phyloP scores from a whole-genome alignment of 2,113 vertebrate species.

The Phaethon lepturus region DNA sequence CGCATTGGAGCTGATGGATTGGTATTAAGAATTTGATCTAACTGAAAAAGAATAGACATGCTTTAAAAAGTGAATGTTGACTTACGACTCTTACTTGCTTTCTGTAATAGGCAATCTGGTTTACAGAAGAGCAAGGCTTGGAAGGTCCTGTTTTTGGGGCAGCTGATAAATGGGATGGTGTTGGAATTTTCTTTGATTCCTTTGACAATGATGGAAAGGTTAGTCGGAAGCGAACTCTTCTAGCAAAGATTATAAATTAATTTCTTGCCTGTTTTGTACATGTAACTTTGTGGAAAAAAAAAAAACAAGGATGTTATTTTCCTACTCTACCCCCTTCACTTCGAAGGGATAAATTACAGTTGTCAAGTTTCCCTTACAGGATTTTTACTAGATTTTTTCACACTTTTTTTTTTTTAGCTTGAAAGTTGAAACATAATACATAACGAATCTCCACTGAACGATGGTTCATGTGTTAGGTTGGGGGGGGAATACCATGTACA shows the following conservation, averaged over 20 bases:
- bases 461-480: background rate
- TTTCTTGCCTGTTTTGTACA: background rate
- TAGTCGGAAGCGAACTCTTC: background rate
- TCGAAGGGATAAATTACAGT: background rate
- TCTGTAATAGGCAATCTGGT: conserved; percentile 89
- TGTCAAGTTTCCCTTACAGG: background rate
- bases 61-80: background rate
- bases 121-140: conserved; percentile 87
- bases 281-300: too few species aligned
- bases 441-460: background rate
- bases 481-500: background rate
- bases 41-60: background rate
- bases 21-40: conserved; percentile 73
- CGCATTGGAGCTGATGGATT: conserved; percentile 94
- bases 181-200: conserved; percentile 97
- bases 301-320: background rate
- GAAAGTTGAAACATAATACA: background rate
- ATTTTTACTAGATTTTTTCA: background rate
- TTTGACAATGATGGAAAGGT: conserved; percentile 99
- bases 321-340: background rate
- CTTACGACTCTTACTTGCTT: background rate
- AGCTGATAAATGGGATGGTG: conserved; percentile 91
- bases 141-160: conserved; percentile 95
- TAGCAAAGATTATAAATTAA: background rate
- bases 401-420: background rate